phyloP scores from a whole-genome alignment of 53 echinoderm and acorn worm species.

The Temnopleurus reevesii region DNA sequence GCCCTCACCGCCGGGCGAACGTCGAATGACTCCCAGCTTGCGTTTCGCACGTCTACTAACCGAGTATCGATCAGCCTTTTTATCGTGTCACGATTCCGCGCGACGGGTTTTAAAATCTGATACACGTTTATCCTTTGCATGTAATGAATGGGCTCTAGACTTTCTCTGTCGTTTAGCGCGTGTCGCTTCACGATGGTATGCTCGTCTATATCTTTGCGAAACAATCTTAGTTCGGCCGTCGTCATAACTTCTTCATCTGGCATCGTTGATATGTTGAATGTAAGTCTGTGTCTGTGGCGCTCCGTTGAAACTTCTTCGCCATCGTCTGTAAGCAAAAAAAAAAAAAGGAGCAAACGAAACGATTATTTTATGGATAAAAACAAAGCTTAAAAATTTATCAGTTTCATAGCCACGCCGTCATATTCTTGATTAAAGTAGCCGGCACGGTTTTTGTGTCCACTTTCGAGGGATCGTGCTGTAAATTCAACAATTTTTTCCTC shows the following conservation, averaged over 20 bases:
- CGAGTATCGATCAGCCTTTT: conserved; percentile 95
- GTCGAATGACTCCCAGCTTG: conserved; percentile 93
- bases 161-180: conserved; percentile 53
- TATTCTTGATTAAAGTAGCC: no score
- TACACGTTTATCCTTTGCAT: conserved; percentile 92
- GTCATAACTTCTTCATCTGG: conserved; percentile 82
- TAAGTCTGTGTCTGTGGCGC: conserved; percentile 69
- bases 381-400: no score
- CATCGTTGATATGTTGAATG: conserved; percentile 84
- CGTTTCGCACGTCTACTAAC: conserved; percentile 83
- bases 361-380: no score
- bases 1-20: conserved; percentile 84
- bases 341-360: background rate
- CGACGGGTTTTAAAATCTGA: conserved; percentile 91
- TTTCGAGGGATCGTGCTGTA: no score
- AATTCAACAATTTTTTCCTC: no score
- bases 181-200: conserved; percentile 65
- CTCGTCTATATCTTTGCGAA: conserved; percentile 70
- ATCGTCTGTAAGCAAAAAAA: conserved; percentile 58
- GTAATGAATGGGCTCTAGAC: conserved; percentile 48
- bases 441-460: no score
- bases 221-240: conserved; percentile 84
- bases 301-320: conserved; percentile 17
- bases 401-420: no score
- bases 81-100: conserved; percentile 82